Base-by-base conservation (phyloP, 2,113 vertebrate species). In the Corydoras sp. region DNA sequence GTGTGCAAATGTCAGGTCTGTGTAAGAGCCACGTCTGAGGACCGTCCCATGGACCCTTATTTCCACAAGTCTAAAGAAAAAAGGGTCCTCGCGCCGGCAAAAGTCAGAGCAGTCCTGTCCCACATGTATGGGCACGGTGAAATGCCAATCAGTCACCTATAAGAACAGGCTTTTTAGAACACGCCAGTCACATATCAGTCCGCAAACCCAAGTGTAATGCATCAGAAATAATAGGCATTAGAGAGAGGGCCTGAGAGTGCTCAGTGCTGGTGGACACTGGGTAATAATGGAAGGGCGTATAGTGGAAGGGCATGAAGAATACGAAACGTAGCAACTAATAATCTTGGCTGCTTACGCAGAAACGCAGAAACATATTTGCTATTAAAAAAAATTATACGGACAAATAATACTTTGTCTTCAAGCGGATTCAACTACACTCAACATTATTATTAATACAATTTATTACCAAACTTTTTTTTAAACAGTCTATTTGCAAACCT, bases 1-100 rank as follows among this genome's bases (percentile, higher is more conserved):
- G 74, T 73, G 70, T 74, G 65, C 74, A 85, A 88, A 86, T 88
- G 85, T 85, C 83, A 88, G 51, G 65, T 71, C 62, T 68, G 77
- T 87, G 85, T 85, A 83, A 88, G 54, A 65, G 74, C 65, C 69
- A 76, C 58, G 79, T 75, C 70, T 78, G 83, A 82, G 84, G 65
- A 67, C 30, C 18, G 82, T 78, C 14, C 31, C 80, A 82, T 43
- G 58, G 66, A n/a, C n/a, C n/a, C 30, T 49, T 18, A 29, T 6
- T 8, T 9, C 32, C n/a, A 11, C 29, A 31, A 55, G 71, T 18
- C 10, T n/a, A 48, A 15, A 54, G 64, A 9, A 29, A 49, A 24
- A 58, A 68, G 61, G 54, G 54, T 73, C 56, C 55, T 18, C n/a
- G 32, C 55, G 12, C 35, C 9, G 4, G 63, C 55, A 51, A 29